Evolutionary conservation across 2,797 vertebrate species (phyloP), one percentile per base, ranked within the genome.

Genomic region (Ptychobarbus kaznakovi): DNA sequence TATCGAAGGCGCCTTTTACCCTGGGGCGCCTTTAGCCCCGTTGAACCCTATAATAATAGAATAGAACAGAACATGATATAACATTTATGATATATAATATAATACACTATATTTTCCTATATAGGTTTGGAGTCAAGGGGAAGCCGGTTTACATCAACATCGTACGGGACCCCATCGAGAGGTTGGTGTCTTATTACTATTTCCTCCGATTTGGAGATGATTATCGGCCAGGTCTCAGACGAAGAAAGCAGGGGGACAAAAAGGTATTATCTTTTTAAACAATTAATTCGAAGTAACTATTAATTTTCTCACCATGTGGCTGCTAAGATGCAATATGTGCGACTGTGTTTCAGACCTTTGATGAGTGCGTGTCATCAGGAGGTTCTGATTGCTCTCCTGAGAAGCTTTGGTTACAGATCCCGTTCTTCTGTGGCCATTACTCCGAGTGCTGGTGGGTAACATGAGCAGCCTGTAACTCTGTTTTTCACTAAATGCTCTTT

Each of bases 381-480:
- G 98, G 98, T 89, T 97, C 97, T 16, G 98, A 99, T 93, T 99
- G 98, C 73, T 96, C 98, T 90, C 97, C 98, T 0, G 98, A 99
- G 93, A 99, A 99, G 92, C 98, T 99, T 91, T 99, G 98, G 98
- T 97, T 99, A 89, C 98, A 99, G 93, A 99, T 99, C 90, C 98
- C 98, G 0, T 99, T 99, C 92, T 99, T 99, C 95, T 99, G 98
- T 77, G 98, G 98, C 84, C 98, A 99, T 93, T 98, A 97, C 94
- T 99, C 98, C 0, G 98, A 99, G 92, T 99, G 98, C 95, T 99
- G 98, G 98, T 98, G 94, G 83, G 96, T 85, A 61, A 78, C 3
- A 25, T 72, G 53, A 28, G 38, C 44, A 72, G 11, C 49, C 38
- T 78, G n/a, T 76, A 42, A 20, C 20, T 49, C 49, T 61, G 56